These are phyloP conservation scores for Caenorhabditis elegans DNA, from an alignment of 1,140 invertebrate species.

Conservation along the genomic window WBcel235 BX284602.5:12715501-12716000, in stretches of 20 bases:
- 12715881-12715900: not conserved
- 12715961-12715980: too few relatives aligned
- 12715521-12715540: too few relatives aligned
- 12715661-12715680: too few relatives aligned
- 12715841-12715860: not conserved
- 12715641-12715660: too few relatives aligned
- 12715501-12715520: too few relatives aligned
- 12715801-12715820: not conserved
- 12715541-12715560: too few relatives aligned
- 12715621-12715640: too few relatives aligned
- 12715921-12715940: too few relatives aligned
- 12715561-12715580: too few relatives aligned
- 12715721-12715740: conserved; percentile 1
- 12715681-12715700: too few relatives aligned
- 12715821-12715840: not conserved
- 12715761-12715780: not conserved
- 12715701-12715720: not conserved
- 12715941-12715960: not conserved
- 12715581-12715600: too few relatives aligned
- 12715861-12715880: not conserved
- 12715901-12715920: not conserved
- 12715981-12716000: not conserved
- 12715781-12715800: not conserved
- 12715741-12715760: not conserved
- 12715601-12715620: too few relatives aligned